phyloP scores from a whole-genome alignment of 2,797 vertebrate genomes.

The Megaceryle alcyon region DNA sequence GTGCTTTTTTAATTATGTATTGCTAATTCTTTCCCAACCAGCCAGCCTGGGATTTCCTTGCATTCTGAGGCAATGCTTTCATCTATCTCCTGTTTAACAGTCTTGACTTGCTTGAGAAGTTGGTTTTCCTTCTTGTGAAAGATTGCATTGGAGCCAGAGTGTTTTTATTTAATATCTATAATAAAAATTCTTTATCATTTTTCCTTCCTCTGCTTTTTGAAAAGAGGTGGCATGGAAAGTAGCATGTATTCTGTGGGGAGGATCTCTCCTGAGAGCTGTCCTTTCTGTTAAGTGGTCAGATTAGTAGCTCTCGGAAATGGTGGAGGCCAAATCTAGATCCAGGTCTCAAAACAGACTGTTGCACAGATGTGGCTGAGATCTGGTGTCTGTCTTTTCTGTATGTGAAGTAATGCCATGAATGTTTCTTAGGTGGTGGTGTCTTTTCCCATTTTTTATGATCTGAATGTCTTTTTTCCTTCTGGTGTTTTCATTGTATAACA shows the following conservation, averaged over 20 bases:
- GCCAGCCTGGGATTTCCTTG: constrained; percentile 36
- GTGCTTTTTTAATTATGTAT: constrained; percentile 12
- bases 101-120: constrained; percentile 41
- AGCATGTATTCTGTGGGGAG: neutral
- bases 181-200: constrained; percentile 18
- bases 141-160: neutral
- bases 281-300: neutral
- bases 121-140: constrained; percentile 42
- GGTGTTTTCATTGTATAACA: neutral
- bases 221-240: neutral
- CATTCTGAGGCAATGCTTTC: constrained; percentile 46
- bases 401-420: neutral
- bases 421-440: neutral
- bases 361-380: neutral
- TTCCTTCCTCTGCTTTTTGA: neutral
- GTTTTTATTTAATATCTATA: constrained; percentile 12
- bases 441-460: neutral
- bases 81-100: constrained; percentile 29
- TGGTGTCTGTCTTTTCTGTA: neutral
- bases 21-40: constrained; percentile 38
- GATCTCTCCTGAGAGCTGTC: neutral
- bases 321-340: neutral
- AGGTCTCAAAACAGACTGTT: neutral
- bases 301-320: neutral
- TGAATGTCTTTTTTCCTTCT: neutral